Base-by-base conservation (phyloP, 2,888 invertebrate genomes). In the Trilocha varians region DNA sequence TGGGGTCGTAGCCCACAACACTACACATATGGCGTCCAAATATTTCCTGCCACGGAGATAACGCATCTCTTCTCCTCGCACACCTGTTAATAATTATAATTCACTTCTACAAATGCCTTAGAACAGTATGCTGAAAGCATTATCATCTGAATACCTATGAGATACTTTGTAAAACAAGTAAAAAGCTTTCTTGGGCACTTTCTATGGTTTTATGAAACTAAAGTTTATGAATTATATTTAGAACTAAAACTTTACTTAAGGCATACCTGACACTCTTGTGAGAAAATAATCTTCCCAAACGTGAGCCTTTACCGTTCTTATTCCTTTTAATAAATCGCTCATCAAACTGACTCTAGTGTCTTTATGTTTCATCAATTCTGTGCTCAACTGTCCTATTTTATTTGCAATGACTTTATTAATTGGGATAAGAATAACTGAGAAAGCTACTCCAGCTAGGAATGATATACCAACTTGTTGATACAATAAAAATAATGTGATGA, bases 1-100 rank as follows among this genome's bases (percentile, higher is more conserved):
- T 0, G 99, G 99, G 5, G 98, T 98, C 1, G 97, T 96, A 0
- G 99, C 99, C 99, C 99, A 99, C 73, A 99, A 93, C 71, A 96
- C 99, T 11, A 99, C 99, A 78, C 99, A 99, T 46, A 97, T 79
- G 1, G 99, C 99, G 83, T 99, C 99, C 52, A 99, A 78, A 77
- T 98, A 99, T 85, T 99, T 99, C 46, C 97, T 88, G 6, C 92
- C 91, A 52, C 91, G 91, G 44, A 98, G 77, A 68, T 92, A 93
- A 43, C 89, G 88, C 39, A 98, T 69, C 82, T 98, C 97, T 35
- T 85, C 80, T 14, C 79, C 79, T 38, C 94, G 88, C 13, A 90
- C 77, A 53, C 87, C 93, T 93, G 52, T n/a, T n/a, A n/a, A n/a
- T n/a, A 38, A 32, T 25, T 32, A 32, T 16, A 34, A 40, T 14